Evolutionary conservation across 2,888 invertebrate genomes (phyloP).

Genomic region (Serripes groenlandicus): DNA sequence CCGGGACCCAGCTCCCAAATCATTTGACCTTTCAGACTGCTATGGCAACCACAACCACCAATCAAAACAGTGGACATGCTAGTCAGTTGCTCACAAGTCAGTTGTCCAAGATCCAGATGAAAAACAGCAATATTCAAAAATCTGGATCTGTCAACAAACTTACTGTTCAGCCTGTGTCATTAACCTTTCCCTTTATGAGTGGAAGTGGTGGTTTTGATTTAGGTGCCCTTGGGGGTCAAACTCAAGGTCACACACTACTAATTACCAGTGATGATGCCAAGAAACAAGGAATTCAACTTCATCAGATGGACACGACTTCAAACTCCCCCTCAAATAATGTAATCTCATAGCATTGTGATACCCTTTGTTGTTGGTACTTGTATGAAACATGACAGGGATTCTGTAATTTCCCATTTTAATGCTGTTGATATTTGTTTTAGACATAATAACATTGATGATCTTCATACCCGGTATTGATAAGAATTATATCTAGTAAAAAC

Average conservation of each 20-base stretch:
- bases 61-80: conserved; percentile 61
- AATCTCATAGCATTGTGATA: conserved; percentile 55
- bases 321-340: conserved; percentile 56
- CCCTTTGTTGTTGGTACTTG: conserved; percentile 7
- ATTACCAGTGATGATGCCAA: conserved; percentile 74
- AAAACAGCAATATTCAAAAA: conserved; percentile 70
- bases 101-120: conserved; percentile 76
- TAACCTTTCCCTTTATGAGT: conserved; percentile 76
- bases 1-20: conserved; percentile 61
- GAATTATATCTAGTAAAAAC: no score
- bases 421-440: no score
- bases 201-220: conserved; percentile 54
- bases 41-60: conserved; percentile 43
- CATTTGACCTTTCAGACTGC: conserved; percentile 58
- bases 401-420: no score
- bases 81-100: conserved; percentile 72
- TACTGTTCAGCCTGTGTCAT: conserved; percentile 78
- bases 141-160: conserved; percentile 73
- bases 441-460: no score
- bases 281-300: conserved; percentile 73
- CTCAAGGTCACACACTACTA: conserved; percentile 72
- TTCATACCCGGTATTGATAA: no score
- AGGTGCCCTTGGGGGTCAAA: conserved; percentile 61
- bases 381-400: neutral
- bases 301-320: conserved; percentile 56